Conservation (phyloP, 2,888 invertebrate genomes). For the Eledone cirrhosa region DNA sequence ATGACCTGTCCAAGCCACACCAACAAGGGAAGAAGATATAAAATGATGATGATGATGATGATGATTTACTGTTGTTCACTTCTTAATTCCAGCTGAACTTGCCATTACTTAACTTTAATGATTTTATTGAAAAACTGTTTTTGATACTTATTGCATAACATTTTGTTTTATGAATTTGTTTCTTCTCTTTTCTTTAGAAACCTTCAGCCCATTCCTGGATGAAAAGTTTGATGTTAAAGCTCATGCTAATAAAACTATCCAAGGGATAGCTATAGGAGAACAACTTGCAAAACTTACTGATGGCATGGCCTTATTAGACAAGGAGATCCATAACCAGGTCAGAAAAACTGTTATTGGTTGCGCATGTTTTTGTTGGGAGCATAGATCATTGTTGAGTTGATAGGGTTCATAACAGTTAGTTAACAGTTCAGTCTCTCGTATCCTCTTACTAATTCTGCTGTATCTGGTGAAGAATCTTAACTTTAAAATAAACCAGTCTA, state of each 20-base stretch:
- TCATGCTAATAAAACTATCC: constrained; percentile 66
- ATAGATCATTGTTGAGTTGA: too few relatives aligned
- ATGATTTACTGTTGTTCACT: neutral
- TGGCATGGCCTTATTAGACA: constrained; percentile 65
- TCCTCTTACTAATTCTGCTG: too few relatives aligned
- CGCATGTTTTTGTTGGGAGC: too few relatives aligned
- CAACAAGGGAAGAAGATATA: neutral
- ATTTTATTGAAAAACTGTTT: too few relatives aligned
- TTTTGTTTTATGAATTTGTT: neutral
- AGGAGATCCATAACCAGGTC: constrained; percentile 67
- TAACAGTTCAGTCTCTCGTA: too few relatives aligned
- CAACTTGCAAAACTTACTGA: constrained; percentile 67
- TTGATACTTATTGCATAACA: too few relatives aligned
- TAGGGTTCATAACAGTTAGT: too few relatives aligned
- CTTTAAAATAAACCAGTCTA: too few relatives aligned
- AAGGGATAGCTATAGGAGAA: constrained; percentile 65
- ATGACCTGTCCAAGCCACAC: neutral
- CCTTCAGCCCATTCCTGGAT: constrained; percentile 65
- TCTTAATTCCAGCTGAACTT: too few relatives aligned
- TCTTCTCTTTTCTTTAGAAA: constrained; percentile 60
- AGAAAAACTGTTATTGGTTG: neutral
- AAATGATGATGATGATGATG: neutral
- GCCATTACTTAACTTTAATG: too few relatives aligned
- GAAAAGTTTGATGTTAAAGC: constrained; percentile 67
- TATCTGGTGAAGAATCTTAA: too few relatives aligned